Evolutionary conservation across 2,113 vertebrate genomes (phyloP).

Genomic region (Dissostichus mawsoni): DNA sequence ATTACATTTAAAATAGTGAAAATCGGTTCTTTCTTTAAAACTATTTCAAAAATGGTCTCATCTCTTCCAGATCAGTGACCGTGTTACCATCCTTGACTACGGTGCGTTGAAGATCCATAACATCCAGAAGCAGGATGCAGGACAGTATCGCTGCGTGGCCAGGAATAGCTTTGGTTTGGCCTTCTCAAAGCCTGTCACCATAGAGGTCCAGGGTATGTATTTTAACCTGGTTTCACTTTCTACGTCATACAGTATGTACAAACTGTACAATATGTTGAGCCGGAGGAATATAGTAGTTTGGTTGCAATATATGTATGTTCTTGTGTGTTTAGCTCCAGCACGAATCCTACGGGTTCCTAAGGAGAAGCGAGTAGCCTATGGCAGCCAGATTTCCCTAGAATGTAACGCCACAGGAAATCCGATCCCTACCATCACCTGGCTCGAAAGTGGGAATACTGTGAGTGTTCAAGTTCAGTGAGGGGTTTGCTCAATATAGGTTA

Average conservation of each 20-base stretch:
- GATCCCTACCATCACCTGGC: conserved; percentile 93
- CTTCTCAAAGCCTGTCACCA: conserved; percentile 91
- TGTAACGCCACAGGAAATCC: conserved; percentile 94
- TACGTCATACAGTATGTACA: not conserved
- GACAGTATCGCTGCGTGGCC: conserved; percentile 94
- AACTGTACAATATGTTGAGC: too few species aligned
- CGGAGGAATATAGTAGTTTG: not conserved
- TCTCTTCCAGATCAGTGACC: conserved; percentile 86
- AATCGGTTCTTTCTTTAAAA: not conserved
- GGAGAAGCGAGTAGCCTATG: conserved; percentile 92
- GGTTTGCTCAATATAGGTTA: not conserved
- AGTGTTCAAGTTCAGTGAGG: conserved; percentile 71
- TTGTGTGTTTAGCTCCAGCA: conserved; percentile 88
- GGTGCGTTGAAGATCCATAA: conserved; percentile 95
- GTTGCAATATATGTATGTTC: not conserved
- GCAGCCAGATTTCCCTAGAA: conserved; percentile 89
- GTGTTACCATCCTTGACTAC: conserved; percentile 92
- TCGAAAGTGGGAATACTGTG: conserved; percentile 96
- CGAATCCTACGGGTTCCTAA: conserved; percentile 93
- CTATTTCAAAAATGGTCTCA: not conserved
- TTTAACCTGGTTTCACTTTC: not conserved
- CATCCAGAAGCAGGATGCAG: conserved; percentile 94
- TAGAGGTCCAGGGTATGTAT: conserved; percentile 91
- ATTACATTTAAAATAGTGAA: not conserved
- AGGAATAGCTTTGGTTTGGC: conserved; percentile 95